phyloP scores from a whole-genome alignment of 1,140 invertebrate genomes.

The Zaprionus taronus region DNA sequence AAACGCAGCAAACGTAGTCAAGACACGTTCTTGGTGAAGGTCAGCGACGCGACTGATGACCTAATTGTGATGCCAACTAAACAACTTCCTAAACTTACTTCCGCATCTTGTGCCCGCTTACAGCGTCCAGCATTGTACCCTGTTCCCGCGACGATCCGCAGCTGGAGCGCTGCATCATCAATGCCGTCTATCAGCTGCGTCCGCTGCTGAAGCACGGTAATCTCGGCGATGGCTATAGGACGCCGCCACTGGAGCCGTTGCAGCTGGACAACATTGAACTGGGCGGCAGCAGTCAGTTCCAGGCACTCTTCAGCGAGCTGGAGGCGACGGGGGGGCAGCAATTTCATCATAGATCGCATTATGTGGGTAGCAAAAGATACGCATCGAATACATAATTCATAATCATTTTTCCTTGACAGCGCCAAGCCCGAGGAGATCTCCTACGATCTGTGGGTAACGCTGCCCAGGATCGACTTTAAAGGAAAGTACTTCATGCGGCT shows the following conservation, averaged over 20 bases:
- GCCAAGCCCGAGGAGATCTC: slow-evolving; percentile 72
- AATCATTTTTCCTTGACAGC: slow-evolving; percentile 34
- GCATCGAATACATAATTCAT: background rate
- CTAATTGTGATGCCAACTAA: background rate
- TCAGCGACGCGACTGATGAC: slow-evolving; percentile 1
- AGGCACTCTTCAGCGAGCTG: slow-evolving; percentile 71
- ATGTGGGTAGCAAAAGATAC: slow-evolving; percentile 47
- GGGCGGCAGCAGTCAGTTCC: slow-evolving; percentile 68
- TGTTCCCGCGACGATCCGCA: slow-evolving; percentile 85
- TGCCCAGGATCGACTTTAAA: slow-evolving; percentile 84
- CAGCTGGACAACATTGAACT: slow-evolving; percentile 77
- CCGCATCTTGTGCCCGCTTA: background rate
- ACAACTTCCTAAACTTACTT: background rate
- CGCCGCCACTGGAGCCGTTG: slow-evolving; percentile 76
- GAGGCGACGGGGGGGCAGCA: slow-evolving; percentile 76
- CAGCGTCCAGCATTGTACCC: slow-evolving; percentile 84
- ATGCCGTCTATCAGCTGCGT: slow-evolving; percentile 85
- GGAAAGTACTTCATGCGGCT: slow-evolving; percentile 86
- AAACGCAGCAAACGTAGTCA: slow-evolving; percentile 29
- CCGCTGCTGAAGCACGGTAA: slow-evolving; percentile 85
- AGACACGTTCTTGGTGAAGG: slow-evolving; percentile 51
- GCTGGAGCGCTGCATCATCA: slow-evolving; percentile 85
- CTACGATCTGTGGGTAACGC: slow-evolving; percentile 83
- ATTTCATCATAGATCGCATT: slow-evolving; percentile 79
- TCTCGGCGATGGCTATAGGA: slow-evolving; percentile 75